Percentiles rank a stretch among this genome's conserved stretches.
Evolutionary conservation across 2,797 vertebrate species (phyloP).

Genomic region (Potorous gilbertii): DNA sequence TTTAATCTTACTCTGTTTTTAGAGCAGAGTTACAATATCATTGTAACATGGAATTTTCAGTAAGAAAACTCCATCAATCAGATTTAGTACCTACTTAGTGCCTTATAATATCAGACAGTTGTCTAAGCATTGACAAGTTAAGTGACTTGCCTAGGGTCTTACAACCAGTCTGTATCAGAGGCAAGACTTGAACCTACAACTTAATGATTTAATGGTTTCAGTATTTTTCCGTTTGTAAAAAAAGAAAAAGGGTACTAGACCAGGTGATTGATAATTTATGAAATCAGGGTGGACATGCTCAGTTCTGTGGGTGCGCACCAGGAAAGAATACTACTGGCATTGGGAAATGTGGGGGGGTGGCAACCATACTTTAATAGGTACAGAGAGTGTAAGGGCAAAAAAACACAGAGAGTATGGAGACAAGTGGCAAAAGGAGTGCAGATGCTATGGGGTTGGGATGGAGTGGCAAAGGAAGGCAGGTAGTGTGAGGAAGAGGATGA

Average conservation of each 20-base stretch:
- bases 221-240: not conserved
- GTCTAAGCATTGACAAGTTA: not conserved
- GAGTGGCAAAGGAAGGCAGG: not conserved
- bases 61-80: not conserved
- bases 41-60: not conserved
- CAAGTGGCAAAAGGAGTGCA: not conserved
- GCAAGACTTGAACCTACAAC: not conserved
- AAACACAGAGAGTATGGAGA: not conserved
- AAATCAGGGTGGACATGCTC: not conserved
- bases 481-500: not conserved
- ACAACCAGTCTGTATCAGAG: not conserved
- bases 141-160: not conserved
- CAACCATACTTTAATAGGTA: not conserved
- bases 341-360: not conserved
- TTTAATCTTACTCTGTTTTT: not conserved
- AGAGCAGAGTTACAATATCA: not conserved
- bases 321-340: not conserved
- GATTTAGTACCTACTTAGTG: not conserved
- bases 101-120: not conserved
- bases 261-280: not conserved
- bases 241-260: too few species aligned
- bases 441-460: not conserved
- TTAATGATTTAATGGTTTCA: not conserved
- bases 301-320: not conserved
- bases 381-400: not conserved